Conservation (phyloP, 1,140 invertebrate genomes). For the Brachionus paranguensis region DNA sequence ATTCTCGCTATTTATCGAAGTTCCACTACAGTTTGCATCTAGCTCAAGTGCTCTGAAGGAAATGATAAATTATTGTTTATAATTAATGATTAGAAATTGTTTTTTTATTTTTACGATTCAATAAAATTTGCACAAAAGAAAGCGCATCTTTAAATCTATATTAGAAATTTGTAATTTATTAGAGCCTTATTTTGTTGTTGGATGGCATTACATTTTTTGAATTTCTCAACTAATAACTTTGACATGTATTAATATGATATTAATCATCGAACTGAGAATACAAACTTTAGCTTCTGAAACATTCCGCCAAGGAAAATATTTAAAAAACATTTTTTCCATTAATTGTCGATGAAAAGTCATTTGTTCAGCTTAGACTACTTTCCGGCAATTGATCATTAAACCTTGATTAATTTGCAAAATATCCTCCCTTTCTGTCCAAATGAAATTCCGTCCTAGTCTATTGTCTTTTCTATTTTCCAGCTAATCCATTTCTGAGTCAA, state of each 20-base stretch:
- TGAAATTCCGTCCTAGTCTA: slow-evolving; percentile 7
- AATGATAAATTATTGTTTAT: slow-evolving; percentile 36
- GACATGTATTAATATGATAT: slow-evolving; percentile 20
- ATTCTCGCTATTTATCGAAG: neutral
- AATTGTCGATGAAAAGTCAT: slow-evolving; percentile 32
- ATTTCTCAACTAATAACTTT: slow-evolving; percentile 2
- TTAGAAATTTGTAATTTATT: slow-evolving; percentile 33
- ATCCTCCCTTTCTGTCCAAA: neutral
- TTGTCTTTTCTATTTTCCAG: neutral
- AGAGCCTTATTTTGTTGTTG: slow-evolving; percentile 11
- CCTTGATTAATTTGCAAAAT: slow-evolving; percentile 20
- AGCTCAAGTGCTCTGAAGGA: slow-evolving; percentile 14
- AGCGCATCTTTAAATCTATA: neutral
- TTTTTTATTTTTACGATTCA: slow-evolving; percentile 31
- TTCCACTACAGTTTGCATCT: neutral
- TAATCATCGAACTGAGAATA: slow-evolving; percentile 21
- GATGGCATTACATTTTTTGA: slow-evolving; percentile 23
- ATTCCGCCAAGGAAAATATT: neutral
- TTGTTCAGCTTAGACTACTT: neutral
- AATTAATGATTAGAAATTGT: slow-evolving; percentile 35
- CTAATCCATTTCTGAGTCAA: slow-evolving; percentile 7
- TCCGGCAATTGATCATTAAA: slow-evolving; percentile 5
- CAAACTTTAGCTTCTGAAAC: neutral
- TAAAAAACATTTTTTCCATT: neutral
- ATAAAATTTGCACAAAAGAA: neutral